A percentile compares a stretch with the other conserved stretches of the same genome.
These are phyloP conservation scores for Motacilla tschutschensis DNA, from an alignment of 2,113 vertebrate species.

Conservation along the genomic window DNA sequence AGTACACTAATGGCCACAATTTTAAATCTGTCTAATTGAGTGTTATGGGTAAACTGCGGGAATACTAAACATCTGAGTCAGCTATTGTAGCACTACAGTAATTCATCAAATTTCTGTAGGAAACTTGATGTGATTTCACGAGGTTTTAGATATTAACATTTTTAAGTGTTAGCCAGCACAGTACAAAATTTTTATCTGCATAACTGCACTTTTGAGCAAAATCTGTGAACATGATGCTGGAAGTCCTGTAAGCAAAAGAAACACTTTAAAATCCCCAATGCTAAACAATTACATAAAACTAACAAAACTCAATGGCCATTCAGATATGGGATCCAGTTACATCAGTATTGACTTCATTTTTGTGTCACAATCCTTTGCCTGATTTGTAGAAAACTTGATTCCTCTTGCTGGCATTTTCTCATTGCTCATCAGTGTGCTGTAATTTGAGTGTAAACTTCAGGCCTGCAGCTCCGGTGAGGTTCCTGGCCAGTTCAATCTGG, in stretches of 20 bases:
- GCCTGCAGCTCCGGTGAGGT: slow-evolving; percentile 65
- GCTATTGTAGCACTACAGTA: background rate
- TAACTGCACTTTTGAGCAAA: rapidly evolving
- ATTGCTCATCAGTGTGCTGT: background rate
- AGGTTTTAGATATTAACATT: rapidly evolving
- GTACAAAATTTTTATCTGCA: rapidly evolving
- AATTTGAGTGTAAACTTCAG: slow-evolving; percentile 86
- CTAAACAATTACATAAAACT: background rate
- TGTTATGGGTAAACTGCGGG: background rate
- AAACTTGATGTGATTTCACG: background rate
- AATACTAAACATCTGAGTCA: background rate
- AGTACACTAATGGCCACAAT: background rate
- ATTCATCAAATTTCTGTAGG: background rate
- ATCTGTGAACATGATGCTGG: background rate
- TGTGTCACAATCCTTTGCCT: background rate
- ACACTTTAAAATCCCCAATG: background rate
- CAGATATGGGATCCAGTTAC: background rate
- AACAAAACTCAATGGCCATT: background rate
- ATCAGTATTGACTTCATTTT: background rate
- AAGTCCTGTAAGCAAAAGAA: background rate
- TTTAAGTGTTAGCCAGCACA: background rate
- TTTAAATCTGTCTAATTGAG: background rate
- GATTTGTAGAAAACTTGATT: background rate
- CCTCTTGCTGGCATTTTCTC: background rate
- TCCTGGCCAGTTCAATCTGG: slow-evolving; percentile 86